phyloP scores from a whole-genome alignment of 2,797 vertebrate genomes.

The Sebastes goodei region DNA sequence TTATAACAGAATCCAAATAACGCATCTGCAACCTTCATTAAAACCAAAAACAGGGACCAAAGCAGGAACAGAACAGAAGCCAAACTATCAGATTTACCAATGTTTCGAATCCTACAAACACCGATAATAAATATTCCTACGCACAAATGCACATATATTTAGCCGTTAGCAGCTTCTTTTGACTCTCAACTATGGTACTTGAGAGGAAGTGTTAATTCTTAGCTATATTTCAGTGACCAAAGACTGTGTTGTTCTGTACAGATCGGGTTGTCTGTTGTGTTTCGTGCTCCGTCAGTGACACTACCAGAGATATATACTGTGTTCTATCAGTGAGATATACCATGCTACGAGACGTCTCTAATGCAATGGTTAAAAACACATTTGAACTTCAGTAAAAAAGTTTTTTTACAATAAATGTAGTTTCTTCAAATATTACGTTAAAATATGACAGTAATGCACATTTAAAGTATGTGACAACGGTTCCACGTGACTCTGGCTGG shows the following conservation, averaged over 20 bases:
- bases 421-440: slow-evolving; percentile 41
- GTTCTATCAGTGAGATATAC: slow-evolving; percentile 15
- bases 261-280: slow-evolving; percentile 32
- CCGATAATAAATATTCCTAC: background rate
- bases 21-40: background rate
- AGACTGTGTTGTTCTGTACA: slow-evolving; percentile 73
- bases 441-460: slow-evolving; percentile 5
- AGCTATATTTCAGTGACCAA: slow-evolving; percentile 77
- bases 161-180: slow-evolving; percentile 26
- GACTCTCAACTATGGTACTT: slow-evolving; percentile 55
- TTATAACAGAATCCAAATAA: background rate
- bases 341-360: background rate
- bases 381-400: background rate
- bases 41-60: slow-evolving; percentile 38
- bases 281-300: slow-evolving; percentile 14
- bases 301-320: slow-evolving; percentile 8
- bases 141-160: slow-evolving; percentile 11
- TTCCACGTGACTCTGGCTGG: slow-evolving; percentile 4
- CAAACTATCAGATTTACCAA: slow-evolving; percentile 1
- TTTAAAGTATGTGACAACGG: slow-evolving; percentile 1
- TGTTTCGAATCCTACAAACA: background rate
- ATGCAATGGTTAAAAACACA: background rate
- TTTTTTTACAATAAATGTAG: slow-evolving; percentile 29
- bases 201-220: slow-evolving; percentile 48
- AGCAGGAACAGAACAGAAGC: background rate